Conservation (phyloP, 2,888 invertebrate genomes). For the Rhamphomyia laevipes region DNA sequence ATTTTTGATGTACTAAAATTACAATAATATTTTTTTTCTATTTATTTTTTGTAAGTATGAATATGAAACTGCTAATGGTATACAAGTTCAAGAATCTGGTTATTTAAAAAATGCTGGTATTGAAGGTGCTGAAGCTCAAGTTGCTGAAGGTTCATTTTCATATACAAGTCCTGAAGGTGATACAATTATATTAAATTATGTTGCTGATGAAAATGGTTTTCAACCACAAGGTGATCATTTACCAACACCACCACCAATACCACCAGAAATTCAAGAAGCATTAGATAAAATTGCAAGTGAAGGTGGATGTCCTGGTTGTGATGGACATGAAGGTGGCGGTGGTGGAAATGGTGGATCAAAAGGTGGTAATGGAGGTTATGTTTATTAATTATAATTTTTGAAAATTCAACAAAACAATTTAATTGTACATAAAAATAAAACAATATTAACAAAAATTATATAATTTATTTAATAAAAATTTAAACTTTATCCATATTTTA, state of each 20-base stretch:
- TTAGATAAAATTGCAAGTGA: constrained; percentile 29
- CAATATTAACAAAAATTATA: neutral
- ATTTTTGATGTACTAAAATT: neutral
- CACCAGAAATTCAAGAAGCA: constrained; percentile 52
- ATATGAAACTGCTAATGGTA: constrained; percentile 67
- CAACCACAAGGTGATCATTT: constrained; percentile 54
- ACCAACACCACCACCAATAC: constrained; percentile 73
- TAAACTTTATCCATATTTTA: too few relatives aligned
- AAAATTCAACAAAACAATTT: neutral
- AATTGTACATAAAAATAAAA: neutral
- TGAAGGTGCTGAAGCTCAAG: constrained; percentile 52
- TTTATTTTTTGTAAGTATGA: constrained; percentile 39
- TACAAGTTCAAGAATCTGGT: constrained; percentile 56
- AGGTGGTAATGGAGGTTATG: constrained; percentile 4
- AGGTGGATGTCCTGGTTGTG: constrained; percentile 30
- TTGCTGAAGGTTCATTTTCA: constrained; percentile 55
- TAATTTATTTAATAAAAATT: neutral
- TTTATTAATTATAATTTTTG: neutral
- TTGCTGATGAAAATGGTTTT: constrained; percentile 61
- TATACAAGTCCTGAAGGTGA: constrained; percentile 66
- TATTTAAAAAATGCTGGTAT: constrained; percentile 53
- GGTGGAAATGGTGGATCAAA: constrained; percentile 12
- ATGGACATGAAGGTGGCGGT: constrained; percentile 20
- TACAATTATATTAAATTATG: constrained; percentile 50
- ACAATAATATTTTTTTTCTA: neutral